Conservation (phyloP, 2,113 vertebrate genomes). For the Cryptotis parvus region DNA sequence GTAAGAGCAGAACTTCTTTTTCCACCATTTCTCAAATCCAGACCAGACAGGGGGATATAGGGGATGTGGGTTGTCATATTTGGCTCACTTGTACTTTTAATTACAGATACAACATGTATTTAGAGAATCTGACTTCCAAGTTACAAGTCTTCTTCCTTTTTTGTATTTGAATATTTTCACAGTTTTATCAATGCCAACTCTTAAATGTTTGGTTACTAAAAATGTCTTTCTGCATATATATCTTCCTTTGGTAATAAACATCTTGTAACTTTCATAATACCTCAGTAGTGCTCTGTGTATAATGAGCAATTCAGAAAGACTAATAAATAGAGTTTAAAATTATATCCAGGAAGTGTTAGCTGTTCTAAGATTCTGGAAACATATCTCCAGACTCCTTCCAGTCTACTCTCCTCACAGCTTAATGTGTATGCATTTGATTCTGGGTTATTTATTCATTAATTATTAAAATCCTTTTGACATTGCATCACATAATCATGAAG, state of each 20-base stretch:
- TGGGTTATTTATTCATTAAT: neutral
- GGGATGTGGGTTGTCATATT: neutral
- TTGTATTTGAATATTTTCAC: conserved; percentile 36
- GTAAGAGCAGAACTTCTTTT: neutral
- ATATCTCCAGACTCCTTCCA: neutral
- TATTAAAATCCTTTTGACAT: neutral
- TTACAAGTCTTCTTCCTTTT: conserved; percentile 25
- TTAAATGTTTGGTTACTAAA: conserved; percentile 61
- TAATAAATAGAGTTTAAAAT: conserved; percentile 30
- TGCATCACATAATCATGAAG: neutral
- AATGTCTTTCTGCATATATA: conserved; percentile 56
- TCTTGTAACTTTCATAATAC: conserved; percentile 53
- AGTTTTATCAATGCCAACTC: conserved; percentile 32
- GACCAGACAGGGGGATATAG: neutral
- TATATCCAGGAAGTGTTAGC: neutral
- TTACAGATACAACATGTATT: neutral
- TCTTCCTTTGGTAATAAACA: conserved; percentile 58
- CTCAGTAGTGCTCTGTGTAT: conserved; percentile 47
- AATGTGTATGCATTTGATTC: neutral
- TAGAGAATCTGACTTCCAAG: neutral
- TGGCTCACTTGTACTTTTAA: neutral
- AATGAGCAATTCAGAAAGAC: conserved; percentile 29
- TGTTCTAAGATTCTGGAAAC: neutral
- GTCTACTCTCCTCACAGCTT: neutral
- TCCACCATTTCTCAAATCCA: neutral